Evolutionary conservation across 1,140 invertebrate species (phyloP).

Genomic region (Pygmarrhopalites habei): DNA sequence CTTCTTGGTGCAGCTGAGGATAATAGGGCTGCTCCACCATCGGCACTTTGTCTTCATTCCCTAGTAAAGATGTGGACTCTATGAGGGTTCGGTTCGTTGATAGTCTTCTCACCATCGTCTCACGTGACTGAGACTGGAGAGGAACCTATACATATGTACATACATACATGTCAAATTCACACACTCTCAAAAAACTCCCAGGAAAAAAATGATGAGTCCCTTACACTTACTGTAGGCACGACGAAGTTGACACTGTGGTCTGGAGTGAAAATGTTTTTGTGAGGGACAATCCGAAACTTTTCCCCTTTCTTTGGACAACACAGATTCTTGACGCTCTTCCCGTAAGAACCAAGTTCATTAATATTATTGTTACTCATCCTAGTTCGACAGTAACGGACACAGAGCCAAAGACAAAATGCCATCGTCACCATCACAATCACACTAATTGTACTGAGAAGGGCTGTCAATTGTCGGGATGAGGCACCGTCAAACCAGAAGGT

Average conservation of each 20-base stretch:
- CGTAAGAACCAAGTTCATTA: neutral
- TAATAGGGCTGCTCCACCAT: slow-evolving; percentile 30
- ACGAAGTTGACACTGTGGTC: slow-evolving; percentile 35
- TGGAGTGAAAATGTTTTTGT: slow-evolving; percentile 37
- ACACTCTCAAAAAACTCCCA: neutral
- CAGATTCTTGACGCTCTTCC: neutral
- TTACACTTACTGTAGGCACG: slow-evolving; percentile 32
- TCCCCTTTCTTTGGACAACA: slow-evolving; percentile 12
- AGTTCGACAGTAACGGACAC: neutral
- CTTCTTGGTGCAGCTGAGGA: slow-evolving; percentile 31
- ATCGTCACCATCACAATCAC: slow-evolving; percentile 9
- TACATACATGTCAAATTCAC: too few relatives aligned
- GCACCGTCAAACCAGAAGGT: too few relatives aligned
- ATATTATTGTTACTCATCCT: neutral
- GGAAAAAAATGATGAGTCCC: neutral
- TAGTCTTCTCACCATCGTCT: neutral
- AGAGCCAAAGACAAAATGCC: slow-evolving; percentile 9
- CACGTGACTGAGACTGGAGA: slow-evolving; percentile 4
- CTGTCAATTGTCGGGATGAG: slow-evolving; percentile 4
- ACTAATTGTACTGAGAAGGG: slow-evolving; percentile 13
- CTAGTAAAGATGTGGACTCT: neutral
- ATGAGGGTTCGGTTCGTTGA: neutral
- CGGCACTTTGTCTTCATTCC: slow-evolving; percentile 9
- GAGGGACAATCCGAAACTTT: slow-evolving; percentile 12
- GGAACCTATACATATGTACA: slow-evolving; percentile 18